phyloP scores from a whole-genome alignment of 2,113 vertebrate genomes.

The Pelodiscus sinensis region DNA sequence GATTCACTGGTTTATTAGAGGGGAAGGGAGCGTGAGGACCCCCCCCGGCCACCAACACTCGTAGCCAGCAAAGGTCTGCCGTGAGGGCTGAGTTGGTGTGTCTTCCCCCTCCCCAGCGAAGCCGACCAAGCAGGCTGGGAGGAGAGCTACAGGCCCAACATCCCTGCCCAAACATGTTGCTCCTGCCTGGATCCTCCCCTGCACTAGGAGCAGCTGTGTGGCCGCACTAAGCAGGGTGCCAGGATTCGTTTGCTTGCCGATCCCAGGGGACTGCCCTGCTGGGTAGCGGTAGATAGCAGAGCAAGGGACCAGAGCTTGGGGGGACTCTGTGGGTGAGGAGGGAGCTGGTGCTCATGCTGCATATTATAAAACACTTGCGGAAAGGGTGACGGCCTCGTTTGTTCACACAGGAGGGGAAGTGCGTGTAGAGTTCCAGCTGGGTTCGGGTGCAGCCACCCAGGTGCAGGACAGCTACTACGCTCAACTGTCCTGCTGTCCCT shows the following conservation, averaged over 20 bases:
- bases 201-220: too few species aligned
- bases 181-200: too few species aligned
- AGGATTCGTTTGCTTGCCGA: too few species aligned
- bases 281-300: neutral
- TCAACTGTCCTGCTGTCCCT: neutral
- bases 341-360: neutral
- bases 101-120: neutral
- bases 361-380: neutral
- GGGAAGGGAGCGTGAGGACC: neutral
- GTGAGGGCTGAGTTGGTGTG: neutral
- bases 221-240: too few species aligned
- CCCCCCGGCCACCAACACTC: neutral
- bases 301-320: neutral
- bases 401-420: neutral
- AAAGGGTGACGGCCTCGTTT: neutral
- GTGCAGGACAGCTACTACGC: conserved; percentile 65
- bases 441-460: neutral
- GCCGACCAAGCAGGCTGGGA: neutral
- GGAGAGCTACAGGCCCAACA: neutral
- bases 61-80: neutral
- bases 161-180: neutral
- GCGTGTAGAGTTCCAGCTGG: neutral
- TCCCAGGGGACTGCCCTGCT: neutral
- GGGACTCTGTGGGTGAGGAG: neutral
- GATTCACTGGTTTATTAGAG: neutral